Evolutionary conservation across 2,113 vertebrate species (phyloP).

Genomic region (Tapirus terrestris): DNA sequence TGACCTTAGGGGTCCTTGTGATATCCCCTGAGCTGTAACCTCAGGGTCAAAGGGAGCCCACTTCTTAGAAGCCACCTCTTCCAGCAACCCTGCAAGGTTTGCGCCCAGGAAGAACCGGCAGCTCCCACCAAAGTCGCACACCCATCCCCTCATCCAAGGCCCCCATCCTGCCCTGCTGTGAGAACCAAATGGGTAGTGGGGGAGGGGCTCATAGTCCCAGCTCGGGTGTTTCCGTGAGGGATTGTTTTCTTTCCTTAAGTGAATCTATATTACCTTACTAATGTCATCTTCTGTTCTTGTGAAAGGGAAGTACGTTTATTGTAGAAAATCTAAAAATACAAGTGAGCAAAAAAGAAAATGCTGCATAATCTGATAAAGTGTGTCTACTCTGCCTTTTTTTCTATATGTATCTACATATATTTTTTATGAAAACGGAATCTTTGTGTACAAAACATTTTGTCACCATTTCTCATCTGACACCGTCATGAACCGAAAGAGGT

Average conservation of each 20-base stretch:
- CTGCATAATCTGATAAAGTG: not conserved
- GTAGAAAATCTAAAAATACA: not conserved
- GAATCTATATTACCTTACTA: not conserved
- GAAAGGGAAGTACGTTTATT: not conserved
- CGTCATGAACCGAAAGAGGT: not conserved
- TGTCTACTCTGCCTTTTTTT: not conserved
- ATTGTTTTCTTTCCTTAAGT: not conserved
- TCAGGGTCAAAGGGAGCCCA: not conserved
- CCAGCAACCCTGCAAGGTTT: not conserved
- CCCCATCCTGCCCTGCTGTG: too few species aligned
- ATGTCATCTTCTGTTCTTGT: not conserved
- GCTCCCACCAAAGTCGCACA: not conserved
- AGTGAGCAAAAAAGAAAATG: not conserved
- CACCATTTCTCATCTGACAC: not conserved
- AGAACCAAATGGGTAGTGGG: accelerated
- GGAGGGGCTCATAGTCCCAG: not conserved
- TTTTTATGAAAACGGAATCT: not conserved
- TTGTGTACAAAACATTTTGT: not conserved
- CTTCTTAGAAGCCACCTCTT: not conserved
- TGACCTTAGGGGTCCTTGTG: not conserved
- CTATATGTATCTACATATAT: not conserved
- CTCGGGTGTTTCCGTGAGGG: not conserved
- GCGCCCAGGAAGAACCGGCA: accelerated
- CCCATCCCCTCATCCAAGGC: accelerated
- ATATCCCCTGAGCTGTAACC: not conserved